These are phyloP conservation scores for Lycaena phlaeas DNA, from an alignment of 2,888 invertebrate genomes.

Conservation along the genomic window DNA sequence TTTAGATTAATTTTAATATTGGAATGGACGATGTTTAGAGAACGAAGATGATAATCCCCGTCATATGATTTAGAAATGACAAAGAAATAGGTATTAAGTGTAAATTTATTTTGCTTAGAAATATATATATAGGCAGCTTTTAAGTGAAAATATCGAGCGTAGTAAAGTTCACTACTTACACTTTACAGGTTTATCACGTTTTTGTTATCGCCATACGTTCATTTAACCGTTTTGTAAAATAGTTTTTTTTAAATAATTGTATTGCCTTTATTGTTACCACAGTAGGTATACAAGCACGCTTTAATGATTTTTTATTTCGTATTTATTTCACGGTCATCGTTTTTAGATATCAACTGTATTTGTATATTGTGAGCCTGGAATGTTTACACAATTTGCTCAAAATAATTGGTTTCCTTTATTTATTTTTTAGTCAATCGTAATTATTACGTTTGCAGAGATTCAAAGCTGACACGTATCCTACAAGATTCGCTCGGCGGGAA, in stretches of 20 bases:
- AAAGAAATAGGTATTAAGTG: background rate
- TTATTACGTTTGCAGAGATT: constrained; percentile 76
- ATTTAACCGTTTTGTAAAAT: no score
- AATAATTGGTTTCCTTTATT: background rate
- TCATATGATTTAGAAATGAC: background rate
- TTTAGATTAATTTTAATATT: background rate
- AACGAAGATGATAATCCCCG: background rate
- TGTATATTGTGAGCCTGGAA: background rate
- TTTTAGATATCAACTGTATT: background rate
- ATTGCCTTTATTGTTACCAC: background rate
- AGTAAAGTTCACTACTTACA: background rate
- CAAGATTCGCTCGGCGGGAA: constrained; percentile 99
- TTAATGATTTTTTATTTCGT: background rate
- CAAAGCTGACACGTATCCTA: constrained; percentile 94
- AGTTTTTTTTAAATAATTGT: background rate
- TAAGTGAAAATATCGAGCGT: background rate
- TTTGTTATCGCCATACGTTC: background rate
- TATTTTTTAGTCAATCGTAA: background rate
- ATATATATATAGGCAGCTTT: background rate
- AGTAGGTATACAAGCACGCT: constrained; percentile 1
- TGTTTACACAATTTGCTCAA: background rate
- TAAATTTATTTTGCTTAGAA: background rate
- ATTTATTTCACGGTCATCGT: background rate
- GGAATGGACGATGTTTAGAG: background rate
- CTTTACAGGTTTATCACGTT: background rate